Evolutionary conservation across 92 coral and sea anemone species (phyloP).

Genomic region (Porites divaricata): DNA sequence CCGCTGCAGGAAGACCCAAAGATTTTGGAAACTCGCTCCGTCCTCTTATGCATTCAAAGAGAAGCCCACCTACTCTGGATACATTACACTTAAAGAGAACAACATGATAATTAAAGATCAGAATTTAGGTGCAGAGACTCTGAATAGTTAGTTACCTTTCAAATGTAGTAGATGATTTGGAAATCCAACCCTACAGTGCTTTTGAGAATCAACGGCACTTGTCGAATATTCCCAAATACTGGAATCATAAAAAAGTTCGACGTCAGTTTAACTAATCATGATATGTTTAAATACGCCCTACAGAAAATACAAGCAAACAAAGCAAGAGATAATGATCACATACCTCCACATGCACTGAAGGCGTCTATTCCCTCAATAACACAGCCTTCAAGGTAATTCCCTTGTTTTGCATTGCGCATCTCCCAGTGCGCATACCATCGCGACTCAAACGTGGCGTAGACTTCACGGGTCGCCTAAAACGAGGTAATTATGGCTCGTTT

Average conservation of each 20-base stretch:
- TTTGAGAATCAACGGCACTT: conserved; percentile 33
- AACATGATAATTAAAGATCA: conserved; percentile 41
- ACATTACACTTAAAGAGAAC: conserved; percentile 34
- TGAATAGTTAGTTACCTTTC: conserved; percentile 39
- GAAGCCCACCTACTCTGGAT: conserved; percentile 22
- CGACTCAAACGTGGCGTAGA: no score
- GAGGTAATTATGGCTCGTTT: no score
- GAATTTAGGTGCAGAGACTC: conserved; percentile 32
- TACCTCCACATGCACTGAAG: conserved; percentile 56
- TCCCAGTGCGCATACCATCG: neutral
- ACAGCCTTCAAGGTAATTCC: neutral
- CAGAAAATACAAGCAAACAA: conserved; percentile 40
- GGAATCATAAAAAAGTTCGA: conserved; percentile 7
- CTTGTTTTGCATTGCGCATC: neutral
- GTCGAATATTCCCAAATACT: conserved; percentile 21
- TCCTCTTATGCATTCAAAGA: conserved; percentile 53
- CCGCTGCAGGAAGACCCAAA: conserved; percentile 32
- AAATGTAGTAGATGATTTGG: conserved; percentile 30
- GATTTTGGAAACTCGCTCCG: conserved; percentile 43
- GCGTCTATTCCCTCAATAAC: conserved; percentile 2
- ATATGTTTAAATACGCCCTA: conserved; percentile 24
- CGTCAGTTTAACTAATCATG: conserved; percentile 6
- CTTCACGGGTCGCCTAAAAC: no score
- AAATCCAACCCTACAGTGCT: conserved; percentile 35
- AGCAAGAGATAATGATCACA: conserved; percentile 43